Conservation (phyloP, 2,888 invertebrate species). For the Exephanes ischioxanthus region DNA sequence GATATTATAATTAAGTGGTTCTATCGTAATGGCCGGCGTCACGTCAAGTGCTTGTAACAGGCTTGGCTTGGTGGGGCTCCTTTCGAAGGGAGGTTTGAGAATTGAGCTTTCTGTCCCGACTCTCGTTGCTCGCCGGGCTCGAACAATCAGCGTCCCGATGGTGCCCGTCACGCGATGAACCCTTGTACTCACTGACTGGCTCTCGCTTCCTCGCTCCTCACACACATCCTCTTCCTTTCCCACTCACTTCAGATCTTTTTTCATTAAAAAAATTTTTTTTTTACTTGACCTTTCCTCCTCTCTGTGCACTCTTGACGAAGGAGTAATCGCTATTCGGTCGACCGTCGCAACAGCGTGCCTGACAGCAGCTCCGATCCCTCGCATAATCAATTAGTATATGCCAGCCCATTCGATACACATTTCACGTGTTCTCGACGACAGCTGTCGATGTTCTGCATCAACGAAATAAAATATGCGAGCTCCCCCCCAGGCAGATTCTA, state of each 20-base stretch:
- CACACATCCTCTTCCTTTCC: conserved; percentile 14
- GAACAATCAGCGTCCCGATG: conserved; percentile 84
- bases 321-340: conserved; percentile 4
- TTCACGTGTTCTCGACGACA: conserved; percentile 21
- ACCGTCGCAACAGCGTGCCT: not conserved
- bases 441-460: conserved; percentile 1
- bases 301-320: not conserved
- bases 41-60: conserved; percentile 73
- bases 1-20: conserved; percentile 85
- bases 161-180: conserved; percentile 81
- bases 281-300: not conserved
- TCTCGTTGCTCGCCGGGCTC: conserved; percentile 77
- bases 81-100: conserved; percentile 54
- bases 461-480: conserved; percentile 21
- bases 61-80: conserved; percentile 52
- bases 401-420: conserved; percentile 17
- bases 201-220: not conserved
- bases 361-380: conserved; percentile 16
- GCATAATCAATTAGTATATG: conserved; percentile 40
- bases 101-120: conserved; percentile 73
- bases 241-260: conserved; percentile 5
- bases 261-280: conserved; percentile 1
- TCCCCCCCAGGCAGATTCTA: not conserved
- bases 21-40: conserved; percentile 83
- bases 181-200: conserved; percentile 56